Evolutionary conservation across 2,113 vertebrate genomes (phyloP).

Genomic region (Dromiciops gliroides): DNA sequence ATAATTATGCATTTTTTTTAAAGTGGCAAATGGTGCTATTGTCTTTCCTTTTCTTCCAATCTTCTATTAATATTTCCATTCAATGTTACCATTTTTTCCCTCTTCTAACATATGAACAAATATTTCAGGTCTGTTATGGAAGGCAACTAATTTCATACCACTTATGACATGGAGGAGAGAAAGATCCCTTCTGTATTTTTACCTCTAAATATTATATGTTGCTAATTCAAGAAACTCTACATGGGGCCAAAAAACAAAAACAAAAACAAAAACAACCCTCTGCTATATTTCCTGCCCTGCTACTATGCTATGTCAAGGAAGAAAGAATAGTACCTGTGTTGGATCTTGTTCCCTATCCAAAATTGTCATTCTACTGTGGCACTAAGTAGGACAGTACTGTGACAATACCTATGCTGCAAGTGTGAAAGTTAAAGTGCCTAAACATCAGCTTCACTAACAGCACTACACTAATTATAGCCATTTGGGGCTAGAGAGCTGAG

Average conservation of each 20-base stretch:
- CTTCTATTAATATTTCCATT: slow-evolving; percentile 18
- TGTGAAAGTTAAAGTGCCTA: neutral
- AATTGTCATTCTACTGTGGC: neutral
- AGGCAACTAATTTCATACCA: neutral
- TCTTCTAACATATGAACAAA: neutral
- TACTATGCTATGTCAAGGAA: neutral
- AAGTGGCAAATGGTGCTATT: neutral
- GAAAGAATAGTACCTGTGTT: neutral
- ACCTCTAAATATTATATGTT: neutral
- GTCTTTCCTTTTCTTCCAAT: neutral
- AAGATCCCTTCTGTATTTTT: neutral
- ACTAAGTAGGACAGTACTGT: neutral
- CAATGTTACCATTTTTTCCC: neutral
- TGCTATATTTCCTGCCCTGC: neutral
- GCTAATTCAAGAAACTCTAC: neutral
- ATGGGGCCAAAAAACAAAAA: neutral
- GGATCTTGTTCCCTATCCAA: neutral
- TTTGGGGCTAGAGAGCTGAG: neutral
- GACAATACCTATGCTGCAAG: neutral
- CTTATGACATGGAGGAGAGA: neutral
- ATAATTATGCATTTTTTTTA: neutral
- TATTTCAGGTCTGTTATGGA: neutral
- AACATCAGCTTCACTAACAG: neutral
- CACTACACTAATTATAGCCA: neutral
- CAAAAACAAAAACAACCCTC: neutral